Conservation (phyloP, 2,888 invertebrate genomes). For the Dryococelus australis region DNA sequence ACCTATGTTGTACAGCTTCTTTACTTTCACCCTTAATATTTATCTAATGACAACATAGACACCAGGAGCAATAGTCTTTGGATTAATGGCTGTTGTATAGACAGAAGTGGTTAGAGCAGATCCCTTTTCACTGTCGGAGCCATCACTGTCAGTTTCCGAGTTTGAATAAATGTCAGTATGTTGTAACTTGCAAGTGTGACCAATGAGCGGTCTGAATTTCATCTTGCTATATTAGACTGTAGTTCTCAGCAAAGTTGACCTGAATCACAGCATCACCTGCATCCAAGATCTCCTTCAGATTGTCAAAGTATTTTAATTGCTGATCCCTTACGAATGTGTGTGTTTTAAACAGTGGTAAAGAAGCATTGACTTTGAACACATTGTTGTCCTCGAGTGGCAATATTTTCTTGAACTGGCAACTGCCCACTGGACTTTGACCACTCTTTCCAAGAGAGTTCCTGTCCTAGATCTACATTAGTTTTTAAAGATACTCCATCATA, state of each 20-base stretch:
- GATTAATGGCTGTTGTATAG: background rate
- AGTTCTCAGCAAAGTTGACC: slow-evolving; percentile 40
- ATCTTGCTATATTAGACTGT: slow-evolving; percentile 37
- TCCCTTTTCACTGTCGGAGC: background rate
- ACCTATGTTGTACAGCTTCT: background rate
- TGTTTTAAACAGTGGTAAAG: slow-evolving; percentile 17
- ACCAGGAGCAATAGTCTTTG: background rate
- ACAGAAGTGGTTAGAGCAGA: background rate
- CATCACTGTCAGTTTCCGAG: background rate
- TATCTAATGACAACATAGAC: background rate
- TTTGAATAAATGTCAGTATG: background rate
- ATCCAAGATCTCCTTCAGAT: slow-evolving; percentile 33
- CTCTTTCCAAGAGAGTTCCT: slow-evolving; percentile 31
- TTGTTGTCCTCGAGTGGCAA: background rate
- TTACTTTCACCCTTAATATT: slow-evolving; percentile 17
- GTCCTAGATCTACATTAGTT: slow-evolving; percentile 4
- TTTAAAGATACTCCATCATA: slow-evolving; percentile 10
- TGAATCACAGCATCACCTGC: slow-evolving; percentile 31
- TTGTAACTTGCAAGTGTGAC: slow-evolving; percentile 26
- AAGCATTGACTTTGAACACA: slow-evolving; percentile 13
- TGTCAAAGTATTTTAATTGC: slow-evolving; percentile 36
- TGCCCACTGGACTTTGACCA: slow-evolving; percentile 28
- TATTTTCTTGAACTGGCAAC: slow-evolving; percentile 26
- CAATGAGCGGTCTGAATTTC: slow-evolving; percentile 36
- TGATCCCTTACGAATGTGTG: slow-evolving; percentile 24